Evolutionary conservation across 1,140 invertebrate genomes (phyloP).

Genomic region (Nomia melanderi): DNA sequence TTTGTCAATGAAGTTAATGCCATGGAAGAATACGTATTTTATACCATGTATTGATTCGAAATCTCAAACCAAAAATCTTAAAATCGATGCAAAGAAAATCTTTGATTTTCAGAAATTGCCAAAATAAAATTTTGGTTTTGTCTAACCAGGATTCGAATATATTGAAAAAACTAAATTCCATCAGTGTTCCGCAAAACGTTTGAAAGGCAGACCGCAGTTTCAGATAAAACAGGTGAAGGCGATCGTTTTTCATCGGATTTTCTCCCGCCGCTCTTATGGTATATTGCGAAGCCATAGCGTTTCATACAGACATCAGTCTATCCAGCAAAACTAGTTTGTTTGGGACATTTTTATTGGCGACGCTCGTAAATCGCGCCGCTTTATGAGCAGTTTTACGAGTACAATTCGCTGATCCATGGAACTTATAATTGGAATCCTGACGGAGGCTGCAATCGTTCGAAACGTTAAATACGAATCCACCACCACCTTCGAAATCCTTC

Average conservation of each 20-base stretch:
- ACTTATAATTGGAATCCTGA: conserved; percentile 46
- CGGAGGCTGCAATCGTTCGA: background rate
- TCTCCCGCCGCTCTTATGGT: background rate
- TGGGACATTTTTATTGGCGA: conserved; percentile 16
- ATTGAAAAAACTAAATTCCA: no score
- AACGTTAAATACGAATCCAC: background rate
- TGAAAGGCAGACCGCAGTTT: no score
- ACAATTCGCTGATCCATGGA: conserved; percentile 16
- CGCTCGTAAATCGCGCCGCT: conserved; percentile 33
- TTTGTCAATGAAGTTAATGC: no score
- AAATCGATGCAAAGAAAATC: no score
- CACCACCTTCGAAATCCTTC: background rate
- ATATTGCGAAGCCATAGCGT: background rate
- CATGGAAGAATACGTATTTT: no score
- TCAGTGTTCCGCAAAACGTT: no score
- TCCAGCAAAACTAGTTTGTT: background rate
- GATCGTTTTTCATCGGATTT: background rate
- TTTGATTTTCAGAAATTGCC: no score
- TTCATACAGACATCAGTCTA: background rate
- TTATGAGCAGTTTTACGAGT: conserved; percentile 44
- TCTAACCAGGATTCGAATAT: no score
- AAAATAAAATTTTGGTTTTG: no score
- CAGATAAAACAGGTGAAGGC: background rate
- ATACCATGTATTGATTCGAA: no score
- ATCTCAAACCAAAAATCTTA: no score